phyloP scores from a whole-genome alignment of 1,140 invertebrate genomes.

The Drosophila bipectinata region DNA sequence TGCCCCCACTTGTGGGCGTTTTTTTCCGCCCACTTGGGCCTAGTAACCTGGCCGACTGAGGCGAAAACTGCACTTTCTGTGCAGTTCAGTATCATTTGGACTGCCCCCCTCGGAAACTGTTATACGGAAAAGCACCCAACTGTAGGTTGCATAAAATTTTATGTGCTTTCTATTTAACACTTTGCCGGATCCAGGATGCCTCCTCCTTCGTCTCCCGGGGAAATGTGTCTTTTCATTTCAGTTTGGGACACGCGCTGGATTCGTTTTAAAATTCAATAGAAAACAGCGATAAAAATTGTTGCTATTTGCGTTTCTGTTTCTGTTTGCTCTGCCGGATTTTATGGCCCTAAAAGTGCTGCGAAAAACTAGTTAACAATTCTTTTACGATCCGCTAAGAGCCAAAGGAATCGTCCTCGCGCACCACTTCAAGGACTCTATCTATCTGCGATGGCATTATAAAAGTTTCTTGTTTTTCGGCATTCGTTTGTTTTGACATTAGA shows the following conservation, averaged over 20 bases:
- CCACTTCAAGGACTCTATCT: conserved; percentile 9
- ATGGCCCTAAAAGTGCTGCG: conserved; percentile 51
- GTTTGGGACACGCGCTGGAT: conserved; percentile 36
- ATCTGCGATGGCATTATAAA: conserved; percentile 28
- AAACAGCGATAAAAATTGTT: conserved; percentile 67
- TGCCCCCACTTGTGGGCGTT: not conserved
- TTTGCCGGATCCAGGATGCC: conserved; percentile 23
- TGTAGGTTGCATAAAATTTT: conserved; percentile 65
- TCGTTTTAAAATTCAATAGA: conserved; percentile 71
- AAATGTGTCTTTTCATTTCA: conserved; percentile 61
- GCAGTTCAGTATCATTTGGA: not conserved
- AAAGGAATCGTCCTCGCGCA: conserved; percentile 1
- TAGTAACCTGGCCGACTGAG: conserved; percentile 26
- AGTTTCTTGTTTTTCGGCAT: conserved; percentile 13
- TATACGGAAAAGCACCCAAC: conserved; percentile 5
- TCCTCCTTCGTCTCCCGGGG: not conserved
- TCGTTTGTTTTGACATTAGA: conserved; percentile 26
- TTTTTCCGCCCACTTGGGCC: conserved; percentile 16
- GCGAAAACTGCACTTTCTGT: conserved; percentile 13
- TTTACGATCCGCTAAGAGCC: conserved; percentile 48
- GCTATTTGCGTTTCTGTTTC: conserved; percentile 40
- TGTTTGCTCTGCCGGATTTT: conserved; percentile 44
- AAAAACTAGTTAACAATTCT: conserved; percentile 66
- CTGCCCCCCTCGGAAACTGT: conserved; percentile 3
- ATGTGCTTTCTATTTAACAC: conserved; percentile 77